A percentile compares a stretch with the other conserved stretches of the same genome.
Evolutionary conservation across 2,797 vertebrate genomes (phyloP).

Genomic region (Odontamblyopus lacepedii): DNA sequence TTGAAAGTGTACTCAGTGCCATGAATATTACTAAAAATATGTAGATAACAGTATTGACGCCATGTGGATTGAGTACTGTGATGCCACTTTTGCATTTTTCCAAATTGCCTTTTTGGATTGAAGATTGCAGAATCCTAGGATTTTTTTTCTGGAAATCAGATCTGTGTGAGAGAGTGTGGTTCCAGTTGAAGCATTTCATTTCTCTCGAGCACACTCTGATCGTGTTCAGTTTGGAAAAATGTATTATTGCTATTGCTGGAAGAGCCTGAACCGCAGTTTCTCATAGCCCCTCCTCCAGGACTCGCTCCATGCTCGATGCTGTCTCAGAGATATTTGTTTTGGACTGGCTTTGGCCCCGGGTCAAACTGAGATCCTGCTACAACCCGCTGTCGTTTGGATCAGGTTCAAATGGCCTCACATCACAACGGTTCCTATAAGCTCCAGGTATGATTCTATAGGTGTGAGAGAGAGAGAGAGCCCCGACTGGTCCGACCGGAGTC

Average conservation of each 20-base stretch:
- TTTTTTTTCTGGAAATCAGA: not conserved
- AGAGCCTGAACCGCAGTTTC: not conserved
- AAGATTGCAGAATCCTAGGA: not conserved
- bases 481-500: not conserved
- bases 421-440: not conserved
- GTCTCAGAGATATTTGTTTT: slow-evolving; percentile 5
- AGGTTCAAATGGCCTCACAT: not conserved
- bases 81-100: not conserved
- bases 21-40: too few relatives aligned
- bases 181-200: not conserved
- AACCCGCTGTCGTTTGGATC: not conserved
- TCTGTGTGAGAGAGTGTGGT: not conserved
- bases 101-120: too few relatives aligned
- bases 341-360: not conserved
- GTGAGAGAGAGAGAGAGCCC: not conserved
- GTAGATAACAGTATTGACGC: too few relatives aligned
- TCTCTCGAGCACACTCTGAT: not conserved
- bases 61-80: not conserved
- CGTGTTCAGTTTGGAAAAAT: not conserved
- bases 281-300: not conserved
- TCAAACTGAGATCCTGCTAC: slow-evolving; percentile 1
- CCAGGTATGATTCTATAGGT: not conserved
- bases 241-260: not conserved
- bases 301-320: not conserved
- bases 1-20: too few relatives aligned